Base-by-base conservation (phyloP, 2,888 invertebrate species). In the Lasioglossum zephyrum region DNA sequence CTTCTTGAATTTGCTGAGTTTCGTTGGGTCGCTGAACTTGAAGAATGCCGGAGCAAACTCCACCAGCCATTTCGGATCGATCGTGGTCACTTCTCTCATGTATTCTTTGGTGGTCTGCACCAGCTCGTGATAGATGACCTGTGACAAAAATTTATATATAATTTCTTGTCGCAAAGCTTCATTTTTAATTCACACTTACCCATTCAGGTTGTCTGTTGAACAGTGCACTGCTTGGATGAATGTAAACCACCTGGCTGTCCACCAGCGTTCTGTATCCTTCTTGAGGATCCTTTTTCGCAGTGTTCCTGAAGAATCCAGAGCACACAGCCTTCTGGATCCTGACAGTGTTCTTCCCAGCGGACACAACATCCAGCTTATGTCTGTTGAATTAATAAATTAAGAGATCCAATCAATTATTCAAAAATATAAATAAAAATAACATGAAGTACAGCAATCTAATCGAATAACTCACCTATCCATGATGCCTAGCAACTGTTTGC, bases 21-120 rank as follows among this genome's bases (percentile, higher is more conserved):
- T 99, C 0, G 99, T 99, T 4, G 99, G 99, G 95, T 99, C 99
- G 9, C 99, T 99, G 96, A 99, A 99, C 95, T 99, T 98, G 96
- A 99, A 99, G 96, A 99, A 99, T 0, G 99, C 99, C 0, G 99
- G 99, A 0, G 99, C 99, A 95, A 99, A 99, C 95, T 99, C 99
- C 0, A 99, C 99, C 81, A 99, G 96, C 99, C 99, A 99, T 95
- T 99, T 99, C 0, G 99, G 99, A 96, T 99, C 99, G 81, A 99
- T 99, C 0, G 99, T 98, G 0, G 98, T 99, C 18, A 99, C 99
- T 95, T 99, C 99, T 47, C 99, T 96, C 99, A 99, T 99, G 95
- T 99, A 99, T 95, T 99, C 99, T 94, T 99, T 99, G 0, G 99
- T 99, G 0, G 99, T 99, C 95, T 99, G 98, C 4, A 99, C 99